A percentile compares a stretch with the other conserved stretches of the same genome.
Conservation (phyloP, 2,797 vertebrate genomes). For the Pantherophis vulpinus region DNA sequence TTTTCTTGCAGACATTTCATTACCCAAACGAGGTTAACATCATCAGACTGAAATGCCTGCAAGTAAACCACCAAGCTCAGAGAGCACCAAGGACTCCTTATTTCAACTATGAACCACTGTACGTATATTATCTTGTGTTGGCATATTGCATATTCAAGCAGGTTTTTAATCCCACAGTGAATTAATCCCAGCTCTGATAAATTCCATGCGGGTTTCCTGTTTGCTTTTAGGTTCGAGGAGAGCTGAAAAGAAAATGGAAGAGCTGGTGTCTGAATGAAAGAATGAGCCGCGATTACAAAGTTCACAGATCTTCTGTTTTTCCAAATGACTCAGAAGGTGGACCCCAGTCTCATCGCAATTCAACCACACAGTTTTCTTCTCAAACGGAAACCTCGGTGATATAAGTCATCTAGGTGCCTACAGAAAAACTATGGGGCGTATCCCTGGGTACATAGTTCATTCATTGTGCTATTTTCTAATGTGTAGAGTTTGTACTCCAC, state of each 20-base stretch:
- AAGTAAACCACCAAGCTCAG: background rate
- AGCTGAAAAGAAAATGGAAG: conserved; percentile 86
- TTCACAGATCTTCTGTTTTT: conserved; percentile 74
- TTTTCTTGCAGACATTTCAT: background rate
- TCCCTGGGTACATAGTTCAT: conserved; percentile 33
- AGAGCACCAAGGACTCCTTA: too few species aligned
- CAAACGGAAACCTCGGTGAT: conserved; percentile 89
- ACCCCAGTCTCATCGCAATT: conserved; percentile 72
- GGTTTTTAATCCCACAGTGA: background rate
- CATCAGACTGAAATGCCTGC: background rate
- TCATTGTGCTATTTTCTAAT: conserved; percentile 49
- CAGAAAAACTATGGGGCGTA: conserved; percentile 35
- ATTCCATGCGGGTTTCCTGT: background rate
- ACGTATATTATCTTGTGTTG: background rate
- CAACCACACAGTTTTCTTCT: conserved; percentile 83
- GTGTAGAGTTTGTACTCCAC: conserved; percentile 46
- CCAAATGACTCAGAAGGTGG: conserved; percentile 76
- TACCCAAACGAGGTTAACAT: background rate
- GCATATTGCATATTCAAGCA: background rate
- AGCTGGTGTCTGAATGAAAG: conserved; percentile 76
- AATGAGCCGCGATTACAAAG: conserved; percentile 71
- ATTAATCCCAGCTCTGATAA: background rate
- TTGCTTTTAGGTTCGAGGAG: conserved; percentile 83
- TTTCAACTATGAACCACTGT: too few species aligned
- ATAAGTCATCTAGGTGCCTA: conserved; percentile 62